A percentile compares a stretch with the other conserved stretches of the same genome.
Conservation (phyloP, 2,113 vertebrate genomes). For the Megaleporinus macrocephalus region DNA sequence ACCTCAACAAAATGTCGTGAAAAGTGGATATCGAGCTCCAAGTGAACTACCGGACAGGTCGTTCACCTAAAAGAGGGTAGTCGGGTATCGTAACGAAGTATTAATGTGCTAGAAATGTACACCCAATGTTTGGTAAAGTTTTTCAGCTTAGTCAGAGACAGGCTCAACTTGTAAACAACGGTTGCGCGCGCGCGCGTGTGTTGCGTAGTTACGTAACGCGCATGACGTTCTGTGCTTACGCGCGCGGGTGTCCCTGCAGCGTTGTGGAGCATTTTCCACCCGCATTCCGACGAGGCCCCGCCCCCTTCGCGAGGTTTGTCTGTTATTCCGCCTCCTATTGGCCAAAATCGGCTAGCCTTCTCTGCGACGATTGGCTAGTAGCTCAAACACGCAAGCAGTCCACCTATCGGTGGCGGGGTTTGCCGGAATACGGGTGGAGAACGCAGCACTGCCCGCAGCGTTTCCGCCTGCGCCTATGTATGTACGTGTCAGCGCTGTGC, state of each 20-base stretch:
- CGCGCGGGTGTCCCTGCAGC: slow-evolving; percentile 38
- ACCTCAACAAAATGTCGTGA: not conserved
- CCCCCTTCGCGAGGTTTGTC: not conserved
- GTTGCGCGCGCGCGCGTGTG: slow-evolving; percentile 5
- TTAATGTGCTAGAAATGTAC: not conserved
- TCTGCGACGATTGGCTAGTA: not conserved
- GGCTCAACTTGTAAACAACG: slow-evolving; percentile 54
- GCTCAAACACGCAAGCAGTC: not conserved
- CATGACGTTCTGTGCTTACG: slow-evolving; percentile 54
- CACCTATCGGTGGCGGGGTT: not conserved
- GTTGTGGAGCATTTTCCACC: not conserved
- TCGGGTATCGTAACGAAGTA: not conserved
- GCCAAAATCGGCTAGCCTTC: not conserved
- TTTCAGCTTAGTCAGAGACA: not conserved
- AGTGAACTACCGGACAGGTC: not conserved
- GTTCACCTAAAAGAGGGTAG: not conserved
- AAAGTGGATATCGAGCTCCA: not conserved
- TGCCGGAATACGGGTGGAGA: not conserved
- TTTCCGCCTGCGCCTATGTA: slow-evolving; percentile 31
- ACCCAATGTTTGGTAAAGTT: not conserved
- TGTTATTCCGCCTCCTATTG: not conserved
- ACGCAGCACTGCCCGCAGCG: slow-evolving; percentile 41
- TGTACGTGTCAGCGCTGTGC: slow-evolving; percentile 3
- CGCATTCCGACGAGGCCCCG: not conserved
- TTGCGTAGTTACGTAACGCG: slow-evolving; percentile 62